Conservation (phyloP, 2,797 vertebrate species). For the Acipenser oxyrinchus region DNA sequence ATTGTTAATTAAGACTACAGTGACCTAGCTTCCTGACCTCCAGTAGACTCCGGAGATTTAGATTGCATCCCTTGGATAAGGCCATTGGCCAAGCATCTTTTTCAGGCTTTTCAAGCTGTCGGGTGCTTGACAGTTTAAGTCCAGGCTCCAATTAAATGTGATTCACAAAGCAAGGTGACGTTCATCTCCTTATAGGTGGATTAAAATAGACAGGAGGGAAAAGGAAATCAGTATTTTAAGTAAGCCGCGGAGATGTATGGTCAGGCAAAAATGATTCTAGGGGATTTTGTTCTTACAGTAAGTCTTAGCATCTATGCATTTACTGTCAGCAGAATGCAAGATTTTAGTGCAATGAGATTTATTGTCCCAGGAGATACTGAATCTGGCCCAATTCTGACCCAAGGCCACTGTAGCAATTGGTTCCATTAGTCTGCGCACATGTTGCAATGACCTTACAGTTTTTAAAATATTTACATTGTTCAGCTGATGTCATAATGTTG, state of each 20-base stretch:
- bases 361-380: constrained; percentile 31
- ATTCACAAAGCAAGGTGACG: constrained; percentile 76
- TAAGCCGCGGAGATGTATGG: constrained; percentile 63
- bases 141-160: constrained; percentile 75
- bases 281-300: constrained; percentile 67
- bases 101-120: constrained; percentile 58
- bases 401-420: no score
- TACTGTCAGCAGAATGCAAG: constrained; percentile 71
- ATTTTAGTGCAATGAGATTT: constrained; percentile 22
- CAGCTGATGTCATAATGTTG: no score
- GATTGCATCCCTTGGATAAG: constrained; percentile 65
- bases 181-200: constrained; percentile 66
- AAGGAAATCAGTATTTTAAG: constrained; percentile 38
- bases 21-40: constrained; percentile 68
- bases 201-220: constrained; percentile 63
- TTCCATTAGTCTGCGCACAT: no score
- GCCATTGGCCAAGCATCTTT: constrained; percentile 57
- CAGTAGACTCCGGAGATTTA: constrained; percentile 62
- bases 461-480: no score
- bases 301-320: constrained; percentile 61
- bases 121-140: constrained; percentile 76
- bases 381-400: constrained; percentile 14
- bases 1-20: constrained; percentile 71
- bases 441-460: no score
- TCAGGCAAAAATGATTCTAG: constrained; percentile 56